Percentiles rank a stretch among this genome's conserved stretches.
Evolutionary conservation across 2,797 vertebrate species (phyloP).

Genomic region (Chelidonichthys spinosus): DNA sequence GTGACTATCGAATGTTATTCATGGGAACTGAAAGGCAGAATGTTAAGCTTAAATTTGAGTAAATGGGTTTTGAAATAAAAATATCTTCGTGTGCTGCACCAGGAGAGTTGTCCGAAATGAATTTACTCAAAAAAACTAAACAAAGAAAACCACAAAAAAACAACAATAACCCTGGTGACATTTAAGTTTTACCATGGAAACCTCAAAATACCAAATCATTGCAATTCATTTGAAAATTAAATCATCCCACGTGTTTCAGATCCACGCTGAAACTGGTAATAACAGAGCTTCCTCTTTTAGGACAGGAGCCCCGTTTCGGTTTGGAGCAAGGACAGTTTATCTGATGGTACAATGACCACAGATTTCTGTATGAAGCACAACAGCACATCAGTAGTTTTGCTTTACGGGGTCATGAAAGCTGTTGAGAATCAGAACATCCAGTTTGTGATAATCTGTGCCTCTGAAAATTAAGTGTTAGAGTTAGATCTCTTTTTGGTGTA

Average conservation of each 20-base stretch:
- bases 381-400: not conserved
- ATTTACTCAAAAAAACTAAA: not conserved
- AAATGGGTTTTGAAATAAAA: not conserved
- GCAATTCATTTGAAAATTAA: not conserved
- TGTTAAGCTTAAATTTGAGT: not conserved
- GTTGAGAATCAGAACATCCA: not conserved
- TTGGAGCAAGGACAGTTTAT: not conserved
- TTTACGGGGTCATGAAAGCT: not conserved
- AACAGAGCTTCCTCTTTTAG: constrained; percentile 23
- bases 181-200: not conserved
- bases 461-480: not conserved
- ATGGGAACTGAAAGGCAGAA: not conserved
- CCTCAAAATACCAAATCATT: not conserved
- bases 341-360: not conserved
- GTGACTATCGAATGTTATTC: not conserved
- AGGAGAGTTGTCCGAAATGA: not conserved
- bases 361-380: not conserved
- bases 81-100: not conserved
- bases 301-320: not conserved
- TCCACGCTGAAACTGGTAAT: not conserved
- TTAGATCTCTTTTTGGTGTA: not conserved
- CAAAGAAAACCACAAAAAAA: not conserved
- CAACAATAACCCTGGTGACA: not conserved
- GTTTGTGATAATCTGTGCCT: not conserved
- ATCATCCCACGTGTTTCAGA: constrained; percentile 15